Base-by-base conservation (phyloP, 1,140 invertebrate species). In the Orius insidiosus region DNA sequence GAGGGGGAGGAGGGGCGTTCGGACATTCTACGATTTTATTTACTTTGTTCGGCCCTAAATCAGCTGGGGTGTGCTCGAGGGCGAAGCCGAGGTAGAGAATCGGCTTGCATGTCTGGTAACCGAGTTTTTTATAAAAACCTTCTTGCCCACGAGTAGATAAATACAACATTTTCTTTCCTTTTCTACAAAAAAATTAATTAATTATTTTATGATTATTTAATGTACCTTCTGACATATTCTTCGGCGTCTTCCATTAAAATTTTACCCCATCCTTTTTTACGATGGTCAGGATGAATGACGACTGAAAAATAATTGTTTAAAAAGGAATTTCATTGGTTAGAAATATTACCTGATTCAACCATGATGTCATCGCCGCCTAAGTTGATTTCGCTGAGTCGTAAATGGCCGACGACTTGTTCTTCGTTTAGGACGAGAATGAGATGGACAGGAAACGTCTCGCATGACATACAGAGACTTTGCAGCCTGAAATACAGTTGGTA, bases 51-150 rank as follows among this genome's bases (percentile, higher is more conserved):
- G 10, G 10, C 9, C 33, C 11, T 1, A 19, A 35, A 35, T 37
- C 36, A 4, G 24, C 7, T 7, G 18, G 30, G 8, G n/a, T 13
- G 9, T 15, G 16, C 37, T 30, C n/a, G 32, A 45, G n/a, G 3
- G 19, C 32, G 42, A 16, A 31, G 6, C 55, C 55, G 50, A 53
- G 60, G 49, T 60, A 51, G 10, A 52, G 44, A 30, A 62, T 40
- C 16, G 60, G 60, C 16, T 56, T 47, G 51, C 58, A 58, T 14
- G 51, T 38, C 24, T 41, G 13, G 46, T 61, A 63, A 2, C 60
- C 60, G 5, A 63, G 47, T 49, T 57, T 59, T 16, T 47, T 24
- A 50, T 63, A 63, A 53, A 63, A 63, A 37, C 48, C 55, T 57
- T 60, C 53, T 51, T 62, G 53, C 35, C 58, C 58, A 30, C 50